Conservation (phyloP, 1,140 invertebrate species). For the Micrasema longulum region DNA sequence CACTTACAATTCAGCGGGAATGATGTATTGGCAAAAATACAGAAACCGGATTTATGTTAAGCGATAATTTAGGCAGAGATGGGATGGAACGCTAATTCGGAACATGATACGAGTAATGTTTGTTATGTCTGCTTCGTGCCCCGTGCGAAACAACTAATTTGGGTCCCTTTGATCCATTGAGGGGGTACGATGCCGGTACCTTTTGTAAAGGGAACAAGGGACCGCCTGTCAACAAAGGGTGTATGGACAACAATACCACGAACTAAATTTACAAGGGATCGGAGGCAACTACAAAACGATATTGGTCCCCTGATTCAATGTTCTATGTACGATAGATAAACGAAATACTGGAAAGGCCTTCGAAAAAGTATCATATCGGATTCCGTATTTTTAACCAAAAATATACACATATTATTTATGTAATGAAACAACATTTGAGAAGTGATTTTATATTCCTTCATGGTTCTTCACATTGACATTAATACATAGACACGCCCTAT, state of each 20-base stretch:
- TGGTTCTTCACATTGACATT: no score
- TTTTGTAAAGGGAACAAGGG: not conserved
- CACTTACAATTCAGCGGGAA: no score
- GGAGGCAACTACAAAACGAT: constrained; percentile 4
- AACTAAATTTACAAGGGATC: constrained; percentile 4
- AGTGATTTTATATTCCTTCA: no score
- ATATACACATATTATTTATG: no score
- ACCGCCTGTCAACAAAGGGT: constrained; percentile 17
- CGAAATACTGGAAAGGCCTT: no score
- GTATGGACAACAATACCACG: constrained; percentile 1
- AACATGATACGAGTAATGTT: constrained; percentile 8
- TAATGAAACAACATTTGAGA: no score
- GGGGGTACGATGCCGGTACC: not conserved
- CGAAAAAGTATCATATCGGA: no score
- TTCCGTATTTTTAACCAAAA: no score
- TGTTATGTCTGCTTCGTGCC: constrained; percentile 1
- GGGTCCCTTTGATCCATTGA: constrained; percentile 21
- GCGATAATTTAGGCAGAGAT: not conserved
- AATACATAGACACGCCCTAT: no score
- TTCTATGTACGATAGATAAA: not conserved
- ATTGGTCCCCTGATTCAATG: not conserved
- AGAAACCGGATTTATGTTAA: no score
- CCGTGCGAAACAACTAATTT: constrained; percentile 27
- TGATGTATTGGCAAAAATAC: no score
- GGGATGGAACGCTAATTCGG: constrained; percentile 6